Conservation (phyloP, 2,888 invertebrate species). For the Coelogynopora nodosa region DNA sequence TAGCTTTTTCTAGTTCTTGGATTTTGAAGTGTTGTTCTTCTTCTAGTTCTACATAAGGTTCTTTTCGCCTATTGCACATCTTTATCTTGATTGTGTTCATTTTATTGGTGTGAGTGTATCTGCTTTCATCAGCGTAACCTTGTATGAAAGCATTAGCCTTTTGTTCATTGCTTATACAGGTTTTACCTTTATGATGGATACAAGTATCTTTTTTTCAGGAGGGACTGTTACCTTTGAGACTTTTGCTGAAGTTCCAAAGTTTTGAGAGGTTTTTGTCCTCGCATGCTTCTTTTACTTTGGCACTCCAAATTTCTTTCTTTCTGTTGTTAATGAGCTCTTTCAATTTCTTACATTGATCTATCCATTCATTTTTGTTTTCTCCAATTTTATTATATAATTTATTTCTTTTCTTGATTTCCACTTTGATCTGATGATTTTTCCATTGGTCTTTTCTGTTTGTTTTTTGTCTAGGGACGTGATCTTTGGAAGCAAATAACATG, state of each 20-base stretch:
- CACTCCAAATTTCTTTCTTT: not conserved
- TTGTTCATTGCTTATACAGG: slow-evolving; percentile 18
- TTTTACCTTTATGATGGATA: not conserved
- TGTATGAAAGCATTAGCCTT: slow-evolving; percentile 28
- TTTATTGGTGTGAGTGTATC: not conserved
- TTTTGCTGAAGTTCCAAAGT: not conserved
- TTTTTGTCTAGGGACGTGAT: not conserved
- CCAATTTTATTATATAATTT: not conserved
- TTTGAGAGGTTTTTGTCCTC: not conserved
- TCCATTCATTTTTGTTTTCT: not conserved
- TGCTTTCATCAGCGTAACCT: not conserved
- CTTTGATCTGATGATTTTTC: not conserved
- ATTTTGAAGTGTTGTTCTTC: not conserved
- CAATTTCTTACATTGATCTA: not conserved
- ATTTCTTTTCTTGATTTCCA: not conserved
- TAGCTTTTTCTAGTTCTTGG: not conserved
- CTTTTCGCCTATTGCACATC: not conserved
- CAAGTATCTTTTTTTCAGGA: not conserved
- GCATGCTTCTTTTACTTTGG: not conserved
- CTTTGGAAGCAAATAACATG: not conserved
- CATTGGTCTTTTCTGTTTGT: slow-evolving; percentile 15
- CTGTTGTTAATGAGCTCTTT: not conserved
- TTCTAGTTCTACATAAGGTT: slow-evolving; percentile 11
- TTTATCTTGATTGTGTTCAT: not conserved
- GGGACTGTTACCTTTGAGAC: not conserved